Evolutionary conservation across 1,140 invertebrate species (phyloP).

Genomic region (Leptoteleia sp.): DNA sequence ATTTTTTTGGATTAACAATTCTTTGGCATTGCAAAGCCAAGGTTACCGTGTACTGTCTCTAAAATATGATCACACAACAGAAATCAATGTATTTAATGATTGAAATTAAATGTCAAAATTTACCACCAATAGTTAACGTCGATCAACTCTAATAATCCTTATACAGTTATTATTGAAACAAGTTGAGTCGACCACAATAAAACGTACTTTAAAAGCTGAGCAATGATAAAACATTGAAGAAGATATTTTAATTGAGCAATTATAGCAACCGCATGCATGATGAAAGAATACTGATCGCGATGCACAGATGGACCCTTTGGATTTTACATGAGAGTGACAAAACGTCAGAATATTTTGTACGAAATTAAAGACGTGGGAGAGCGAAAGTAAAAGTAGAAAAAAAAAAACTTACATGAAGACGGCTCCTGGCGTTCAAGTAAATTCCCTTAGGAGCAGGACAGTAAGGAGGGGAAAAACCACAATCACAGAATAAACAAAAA

Average conservation of each 20-base stretch:
- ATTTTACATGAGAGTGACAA: neutral
- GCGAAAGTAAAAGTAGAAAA: slow-evolving; percentile 3
- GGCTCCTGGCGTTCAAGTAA: slow-evolving; percentile 11
- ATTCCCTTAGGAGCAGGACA: slow-evolving; percentile 24
- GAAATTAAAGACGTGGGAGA: neutral
- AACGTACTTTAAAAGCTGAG: too few species aligned
- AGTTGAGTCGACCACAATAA: too few species aligned
- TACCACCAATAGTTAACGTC: too few species aligned
- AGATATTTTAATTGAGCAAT: too few species aligned
- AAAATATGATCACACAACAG: slow-evolving; percentile 15
- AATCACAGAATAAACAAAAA: slow-evolving; percentile 16
- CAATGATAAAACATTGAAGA: too few species aligned
- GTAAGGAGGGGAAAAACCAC: neutral
- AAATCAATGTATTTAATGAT: neutral
- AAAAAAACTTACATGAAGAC: slow-evolving; percentile 32
- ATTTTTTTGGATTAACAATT: slow-evolving; percentile 6
- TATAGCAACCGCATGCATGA: too few species aligned
- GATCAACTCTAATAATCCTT: too few species aligned
- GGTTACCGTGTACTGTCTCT: slow-evolving; percentile 23
- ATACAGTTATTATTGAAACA: too few species aligned
- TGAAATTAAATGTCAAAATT: neutral
- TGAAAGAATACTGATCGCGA: too few species aligned
- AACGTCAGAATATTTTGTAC: neutral
- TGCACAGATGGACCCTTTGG: too few species aligned
- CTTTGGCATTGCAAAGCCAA: slow-evolving; percentile 24